Evolutionary conservation across 2,888 invertebrate species (phyloP).

Genomic region (Hemistola chrysoprasaria): DNA sequence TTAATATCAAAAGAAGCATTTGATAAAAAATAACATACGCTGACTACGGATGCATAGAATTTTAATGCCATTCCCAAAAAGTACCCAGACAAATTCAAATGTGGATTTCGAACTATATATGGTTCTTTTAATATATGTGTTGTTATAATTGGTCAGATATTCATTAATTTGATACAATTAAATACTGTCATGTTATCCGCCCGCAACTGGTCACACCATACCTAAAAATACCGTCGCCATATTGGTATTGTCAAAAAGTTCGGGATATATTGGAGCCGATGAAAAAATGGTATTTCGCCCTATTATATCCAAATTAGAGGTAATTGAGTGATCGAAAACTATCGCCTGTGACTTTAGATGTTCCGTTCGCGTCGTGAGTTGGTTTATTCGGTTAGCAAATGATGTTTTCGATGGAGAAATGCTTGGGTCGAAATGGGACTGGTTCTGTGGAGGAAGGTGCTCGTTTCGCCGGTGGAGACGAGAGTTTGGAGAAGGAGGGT

Average conservation of each 20-base stretch:
- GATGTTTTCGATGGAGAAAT: slow-evolving; percentile 78
- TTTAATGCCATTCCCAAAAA: too few relatives aligned
- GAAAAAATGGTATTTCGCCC: slow-evolving; percentile 76
- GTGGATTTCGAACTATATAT: too few relatives aligned
- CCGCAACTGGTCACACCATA: slow-evolving; percentile 70
- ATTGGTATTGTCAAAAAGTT: slow-evolving; percentile 82
- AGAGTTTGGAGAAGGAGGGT: slow-evolving; percentile 51
- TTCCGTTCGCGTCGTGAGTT: slow-evolving; percentile 65
- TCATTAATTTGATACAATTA: slow-evolving; percentile 31
- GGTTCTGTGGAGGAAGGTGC: slow-evolving; percentile 57
- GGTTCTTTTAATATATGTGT: too few relatives aligned
- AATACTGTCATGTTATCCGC: slow-evolving; percentile 49
- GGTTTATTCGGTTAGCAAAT: slow-evolving; percentile 68
- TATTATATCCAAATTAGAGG: slow-evolving; percentile 55
- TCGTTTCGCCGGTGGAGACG: slow-evolving; percentile 57
- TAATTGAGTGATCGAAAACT: slow-evolving; percentile 62
- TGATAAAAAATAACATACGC: too few relatives aligned
- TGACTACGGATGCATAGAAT: too few relatives aligned
- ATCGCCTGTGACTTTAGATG: slow-evolving; percentile 72
- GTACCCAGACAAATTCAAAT: too few relatives aligned
- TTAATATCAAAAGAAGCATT: too few relatives aligned
- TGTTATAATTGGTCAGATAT: too few relatives aligned
- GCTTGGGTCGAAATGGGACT: slow-evolving; percentile 62
- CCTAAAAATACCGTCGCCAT: slow-evolving; percentile 82
- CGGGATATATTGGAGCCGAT: slow-evolving; percentile 66